These are phyloP conservation scores for Lydus trimaculatus DNA, from an alignment of 2,888 invertebrate species.

Conservation along the genomic window DNA sequence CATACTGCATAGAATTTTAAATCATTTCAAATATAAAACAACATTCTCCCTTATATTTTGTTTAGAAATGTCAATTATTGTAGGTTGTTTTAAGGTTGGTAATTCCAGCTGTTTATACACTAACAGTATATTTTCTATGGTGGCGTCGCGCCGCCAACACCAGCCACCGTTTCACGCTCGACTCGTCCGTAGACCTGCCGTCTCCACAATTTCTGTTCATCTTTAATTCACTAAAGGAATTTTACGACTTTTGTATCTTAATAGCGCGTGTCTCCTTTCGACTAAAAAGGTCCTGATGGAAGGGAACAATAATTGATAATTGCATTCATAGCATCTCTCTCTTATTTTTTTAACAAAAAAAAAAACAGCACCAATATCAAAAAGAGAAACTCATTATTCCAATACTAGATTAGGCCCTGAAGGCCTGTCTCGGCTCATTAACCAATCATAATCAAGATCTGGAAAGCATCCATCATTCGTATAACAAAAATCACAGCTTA, in stretches of 20 bases:
- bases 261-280: conserved; percentile 26
- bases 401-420: not conserved
- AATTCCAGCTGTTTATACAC: not conserved
- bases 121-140: conserved; percentile 13
- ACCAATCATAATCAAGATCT: conserved; percentile 11
- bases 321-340: not conserved
- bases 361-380: not conserved
- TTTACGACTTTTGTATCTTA: conserved; percentile 25
- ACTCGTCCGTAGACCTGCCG: conserved; percentile 28
- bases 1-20: not conserved
- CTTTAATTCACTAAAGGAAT: conserved; percentile 25
- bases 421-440: conserved; percentile 16
- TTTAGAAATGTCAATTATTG: not conserved
- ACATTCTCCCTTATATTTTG: not conserved
- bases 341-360: not conserved
- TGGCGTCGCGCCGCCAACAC: conserved; percentile 26
- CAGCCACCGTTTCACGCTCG: conserved; percentile 29
- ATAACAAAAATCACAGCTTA: not conserved
- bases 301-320: conserved; percentile 10
- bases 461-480: conserved; percentile 1
- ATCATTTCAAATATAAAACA: not conserved
- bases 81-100: not conserved
- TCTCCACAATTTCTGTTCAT: conserved; percentile 31
- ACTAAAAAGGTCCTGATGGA: conserved; percentile 4
- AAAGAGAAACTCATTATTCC: not conserved